Base-by-base conservation (phyloP, 2,797 vertebrate species). In the Bovichtus variegatus region DNA sequence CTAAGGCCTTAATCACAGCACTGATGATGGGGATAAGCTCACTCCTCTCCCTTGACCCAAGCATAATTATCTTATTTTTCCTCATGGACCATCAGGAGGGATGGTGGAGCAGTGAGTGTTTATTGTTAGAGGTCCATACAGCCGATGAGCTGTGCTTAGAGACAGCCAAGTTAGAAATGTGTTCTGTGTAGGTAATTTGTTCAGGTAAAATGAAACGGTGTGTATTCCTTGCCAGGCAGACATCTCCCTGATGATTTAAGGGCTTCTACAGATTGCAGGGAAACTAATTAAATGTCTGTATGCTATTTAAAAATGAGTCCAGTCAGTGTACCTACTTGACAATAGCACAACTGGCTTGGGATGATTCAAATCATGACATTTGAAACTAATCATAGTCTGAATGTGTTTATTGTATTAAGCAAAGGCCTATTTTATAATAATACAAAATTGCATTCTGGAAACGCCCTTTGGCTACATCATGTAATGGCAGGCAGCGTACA, bases 321-420 rank as follows among this genome's bases (percentile, higher is more conserved):
- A 21, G 49, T 55, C 50, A 11, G 57, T 55, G 49, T 29, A 66
- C 31, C 60, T 25, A 49, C 41, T 76, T 66, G 47, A 76, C 36
- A 59, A 75, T 50, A 58, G 72, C 65, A 71, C 50, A 62, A 46
- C 34, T 69, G 58, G 63, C 29, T 43, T 23, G 6, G 57, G 36
- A 61, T 54, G n/a, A 69, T 76, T 72, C 25, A 74, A 70, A 85
- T 46, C 5, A 54, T 72, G 38, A 74, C 65, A 78, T 84, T 81
- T 71, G 41, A 84, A 81, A 75, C 58, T 41, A 85, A 80, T 87
- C 59, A 62, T 3, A 25, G 34, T 21, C 38, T 66, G 40, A 44
- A 74, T 74, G 76, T 31, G 82, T 80, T 85, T 89, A 88, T 75
- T 86, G 57, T 60, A 74, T 81, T 63, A 78, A 80, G 58, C 34